Percentiles rank a stretch among this genome's conserved stretches.
phyloP scores from a whole-genome alignment of 2,888 invertebrate genomes.

The Oligia strigilis region DNA sequence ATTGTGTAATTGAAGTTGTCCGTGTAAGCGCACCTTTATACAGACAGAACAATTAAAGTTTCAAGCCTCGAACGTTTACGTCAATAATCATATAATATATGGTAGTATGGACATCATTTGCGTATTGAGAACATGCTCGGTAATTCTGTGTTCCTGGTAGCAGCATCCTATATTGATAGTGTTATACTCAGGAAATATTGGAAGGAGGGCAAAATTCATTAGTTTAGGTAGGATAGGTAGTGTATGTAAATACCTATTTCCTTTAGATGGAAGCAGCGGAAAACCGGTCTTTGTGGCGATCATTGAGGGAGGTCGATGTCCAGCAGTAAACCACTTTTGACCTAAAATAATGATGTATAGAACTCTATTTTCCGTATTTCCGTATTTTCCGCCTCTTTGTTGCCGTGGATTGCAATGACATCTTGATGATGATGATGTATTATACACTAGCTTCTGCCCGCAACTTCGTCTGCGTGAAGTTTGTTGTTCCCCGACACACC shows the following conservation, averaged over 20 bases:
- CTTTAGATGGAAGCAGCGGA: not conserved
- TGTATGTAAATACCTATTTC: not conserved
- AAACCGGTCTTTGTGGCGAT: not conserved
- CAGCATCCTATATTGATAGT: not conserved
- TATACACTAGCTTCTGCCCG: too few species aligned
- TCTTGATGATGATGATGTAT: not conserved
- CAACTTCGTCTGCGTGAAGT: too few species aligned
- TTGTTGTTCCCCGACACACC: too few species aligned
- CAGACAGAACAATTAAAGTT: constrained; percentile 30
- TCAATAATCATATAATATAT: not conserved
- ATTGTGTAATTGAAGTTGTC: not conserved
- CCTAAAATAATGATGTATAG: not conserved
- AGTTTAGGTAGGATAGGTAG: not conserved
- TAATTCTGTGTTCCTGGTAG: constrained; percentile 29
- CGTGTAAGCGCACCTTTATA: not conserved
- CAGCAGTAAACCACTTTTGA: not conserved
- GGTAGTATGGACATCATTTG: not conserved
- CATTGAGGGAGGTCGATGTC: not conserved
- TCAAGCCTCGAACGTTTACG: constrained; percentile 10
- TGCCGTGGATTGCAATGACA: not conserved
- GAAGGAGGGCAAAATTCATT: not conserved
- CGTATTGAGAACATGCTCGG: constrained; percentile 3
- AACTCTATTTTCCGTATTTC: not conserved
- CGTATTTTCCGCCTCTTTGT: not conserved
- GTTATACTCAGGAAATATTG: not conserved